A percentile compares a stretch with the other conserved stretches of the same genome.
These are phyloP conservation scores for Cryptomyrus ogoouensis DNA, from an alignment of 2,113 vertebrate genomes.

Conservation along the genomic window DNA sequence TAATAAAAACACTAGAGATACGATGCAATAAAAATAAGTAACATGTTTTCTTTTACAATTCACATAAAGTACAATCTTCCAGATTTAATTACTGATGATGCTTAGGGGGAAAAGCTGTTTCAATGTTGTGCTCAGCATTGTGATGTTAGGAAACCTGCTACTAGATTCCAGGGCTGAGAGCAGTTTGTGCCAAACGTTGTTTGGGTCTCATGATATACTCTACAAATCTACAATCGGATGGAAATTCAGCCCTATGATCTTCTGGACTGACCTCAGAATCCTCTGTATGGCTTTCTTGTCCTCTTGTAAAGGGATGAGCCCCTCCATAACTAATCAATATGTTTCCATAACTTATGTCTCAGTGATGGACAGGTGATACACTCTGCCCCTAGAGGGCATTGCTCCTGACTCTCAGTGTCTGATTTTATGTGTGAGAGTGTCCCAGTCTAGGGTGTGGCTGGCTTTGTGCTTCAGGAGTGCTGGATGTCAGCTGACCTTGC, in stretches of 20 bases:
- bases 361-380: neutral
- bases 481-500: neutral
- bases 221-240: neutral
- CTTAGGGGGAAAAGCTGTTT: neutral
- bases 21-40: neutral
- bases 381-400: neutral
- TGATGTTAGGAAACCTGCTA: neutral
- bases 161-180: neutral
- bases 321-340: neutral
- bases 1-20: neutral
- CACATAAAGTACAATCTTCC: neutral
- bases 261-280: neutral
- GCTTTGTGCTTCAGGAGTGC: neutral
- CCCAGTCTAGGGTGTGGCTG: neutral
- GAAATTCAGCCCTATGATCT: neutral
- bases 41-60: neutral
- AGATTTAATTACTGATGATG: neutral
- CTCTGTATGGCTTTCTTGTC: neutral
- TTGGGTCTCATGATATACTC: neutral
- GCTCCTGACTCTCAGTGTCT: neutral
- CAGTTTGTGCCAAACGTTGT: neutral
- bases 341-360: neutral
- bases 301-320: neutral
- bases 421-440: neutral
- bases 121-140: neutral